Evolutionary conservation across 1,140 invertebrate species (phyloP).

Genomic region (Diuraphis noxia): DNA sequence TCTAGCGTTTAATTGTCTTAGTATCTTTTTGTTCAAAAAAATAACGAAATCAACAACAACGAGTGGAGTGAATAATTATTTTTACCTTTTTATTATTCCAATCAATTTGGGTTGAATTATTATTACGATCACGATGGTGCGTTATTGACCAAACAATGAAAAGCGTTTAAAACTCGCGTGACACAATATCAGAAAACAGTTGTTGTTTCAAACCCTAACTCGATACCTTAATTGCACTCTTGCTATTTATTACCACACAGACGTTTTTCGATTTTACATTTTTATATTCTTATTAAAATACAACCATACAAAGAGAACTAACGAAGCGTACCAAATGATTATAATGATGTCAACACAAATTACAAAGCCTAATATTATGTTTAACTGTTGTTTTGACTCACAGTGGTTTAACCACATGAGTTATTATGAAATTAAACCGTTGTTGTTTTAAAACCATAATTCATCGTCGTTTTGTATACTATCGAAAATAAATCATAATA

Average conservation of each 20-base stretch:
- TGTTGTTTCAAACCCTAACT: not conserved
- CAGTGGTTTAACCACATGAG: not conserved
- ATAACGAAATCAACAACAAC: not conserved
- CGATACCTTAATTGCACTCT: not conserved
- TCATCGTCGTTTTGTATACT: not conserved
- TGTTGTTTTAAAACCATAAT: not conserved
- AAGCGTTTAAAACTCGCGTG: conserved; percentile 49
- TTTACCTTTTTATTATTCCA: not conserved
- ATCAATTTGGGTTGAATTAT: not conserved
- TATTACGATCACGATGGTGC: not conserved
- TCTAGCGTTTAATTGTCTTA: not conserved
- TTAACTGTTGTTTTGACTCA: not conserved
- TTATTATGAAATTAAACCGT: not conserved
- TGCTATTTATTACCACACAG: not conserved
- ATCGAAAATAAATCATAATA: not conserved
- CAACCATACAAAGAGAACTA: not conserved
- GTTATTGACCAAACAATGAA: conserved; percentile 48
- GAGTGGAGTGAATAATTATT: not conserved
- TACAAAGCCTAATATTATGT: not conserved
- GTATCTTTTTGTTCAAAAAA: not conserved
- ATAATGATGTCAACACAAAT: not conserved
- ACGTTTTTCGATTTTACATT: not conserved
- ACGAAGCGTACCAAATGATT: not conserved
- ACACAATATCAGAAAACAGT: not conserved
- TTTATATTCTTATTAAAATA: not conserved